These are phyloP conservation scores for Charaxes varanes DNA, from an alignment of 1,140 invertebrate genomes.

Conservation along the genomic window DNA sequence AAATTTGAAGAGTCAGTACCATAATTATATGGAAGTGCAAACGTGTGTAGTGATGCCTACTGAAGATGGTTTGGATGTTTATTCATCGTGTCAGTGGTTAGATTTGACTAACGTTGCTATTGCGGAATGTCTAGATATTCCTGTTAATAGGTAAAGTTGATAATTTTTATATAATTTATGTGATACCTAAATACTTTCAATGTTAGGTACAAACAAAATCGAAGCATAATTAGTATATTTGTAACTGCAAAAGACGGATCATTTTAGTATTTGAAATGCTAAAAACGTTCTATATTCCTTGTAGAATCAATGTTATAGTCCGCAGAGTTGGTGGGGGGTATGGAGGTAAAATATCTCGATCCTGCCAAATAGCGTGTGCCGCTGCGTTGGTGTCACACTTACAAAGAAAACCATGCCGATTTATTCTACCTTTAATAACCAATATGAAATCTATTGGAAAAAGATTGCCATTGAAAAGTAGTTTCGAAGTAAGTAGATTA, in stretches of 20 bases:
- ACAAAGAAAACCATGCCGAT: constrained; percentile 41
- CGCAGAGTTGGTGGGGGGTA: constrained; percentile 52
- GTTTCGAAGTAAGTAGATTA: constrained; percentile 79
- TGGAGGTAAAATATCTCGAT: constrained; percentile 51
- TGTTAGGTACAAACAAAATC: no score
- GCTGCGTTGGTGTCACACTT: constrained; percentile 44
- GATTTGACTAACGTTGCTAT: constrained; percentile 77
- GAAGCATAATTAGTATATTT: no score
- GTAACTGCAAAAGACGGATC: no score
- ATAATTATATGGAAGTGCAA: constrained; percentile 76
- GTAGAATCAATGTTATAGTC: constrained; percentile 54
- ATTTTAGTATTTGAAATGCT: no score
- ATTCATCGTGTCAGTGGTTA: constrained; percentile 78
- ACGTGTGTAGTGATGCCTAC: constrained; percentile 76
- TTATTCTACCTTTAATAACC: constrained; percentile 75
- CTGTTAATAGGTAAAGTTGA: constrained; percentile 50
- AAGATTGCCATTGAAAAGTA: constrained; percentile 69
- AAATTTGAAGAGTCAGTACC: constrained; percentile 52
- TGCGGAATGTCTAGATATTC: constrained; percentile 73
- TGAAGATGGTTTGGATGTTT: constrained; percentile 81
- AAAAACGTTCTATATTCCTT: constrained; percentile 25
- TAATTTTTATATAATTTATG: no score
- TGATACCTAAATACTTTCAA: no score
- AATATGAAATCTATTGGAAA: constrained; percentile 82
- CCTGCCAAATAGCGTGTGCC: constrained; percentile 39